Evolutionary conservation across 2,113 vertebrate genomes (phyloP).

Genomic region (Pelmatolapia mariae): DNA sequence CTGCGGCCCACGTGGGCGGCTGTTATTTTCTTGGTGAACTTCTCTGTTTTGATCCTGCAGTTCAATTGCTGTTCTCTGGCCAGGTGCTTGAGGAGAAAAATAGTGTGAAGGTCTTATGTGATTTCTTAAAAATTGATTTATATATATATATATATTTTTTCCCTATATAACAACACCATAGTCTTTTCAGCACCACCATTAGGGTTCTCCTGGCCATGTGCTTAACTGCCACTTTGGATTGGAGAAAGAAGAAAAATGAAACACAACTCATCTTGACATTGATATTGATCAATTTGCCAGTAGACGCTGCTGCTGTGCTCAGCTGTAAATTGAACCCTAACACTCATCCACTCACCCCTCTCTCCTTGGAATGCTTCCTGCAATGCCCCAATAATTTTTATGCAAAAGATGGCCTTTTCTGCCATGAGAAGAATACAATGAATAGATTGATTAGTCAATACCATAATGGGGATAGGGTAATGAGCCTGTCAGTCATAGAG

Average conservation of each 20-base stretch:
- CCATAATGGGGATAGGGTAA: constrained; percentile 67
- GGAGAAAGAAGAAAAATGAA: neutral
- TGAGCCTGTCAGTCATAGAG: constrained; percentile 62
- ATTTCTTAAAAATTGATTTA: neutral
- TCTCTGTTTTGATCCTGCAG: constrained; percentile 3
- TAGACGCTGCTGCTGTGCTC: constrained; percentile 11
- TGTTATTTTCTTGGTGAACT: constrained; percentile 32
- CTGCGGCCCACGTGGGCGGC: neutral
- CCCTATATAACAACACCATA: neutral
- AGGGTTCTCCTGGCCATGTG: neutral
- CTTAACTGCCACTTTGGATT: neutral
- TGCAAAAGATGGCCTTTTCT: constrained; percentile 60
- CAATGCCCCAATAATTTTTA: constrained; percentile 45
- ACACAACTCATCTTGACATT: constrained; percentile 26
- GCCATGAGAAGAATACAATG: constrained; percentile 48
- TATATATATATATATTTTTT: neutral
- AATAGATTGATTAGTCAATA: constrained; percentile 73
- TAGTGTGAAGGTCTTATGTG: neutral
- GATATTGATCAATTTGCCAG: constrained; percentile 43
- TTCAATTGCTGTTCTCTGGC: neutral
- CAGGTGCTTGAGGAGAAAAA: neutral
- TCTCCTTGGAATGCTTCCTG: constrained; percentile 15
- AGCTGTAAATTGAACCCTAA: constrained; percentile 36
- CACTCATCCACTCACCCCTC: constrained; percentile 20
- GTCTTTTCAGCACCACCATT: neutral